phyloP scores from a whole-genome alignment of 2,797 vertebrate species.

The Lagorchestes hirsutus region DNA sequence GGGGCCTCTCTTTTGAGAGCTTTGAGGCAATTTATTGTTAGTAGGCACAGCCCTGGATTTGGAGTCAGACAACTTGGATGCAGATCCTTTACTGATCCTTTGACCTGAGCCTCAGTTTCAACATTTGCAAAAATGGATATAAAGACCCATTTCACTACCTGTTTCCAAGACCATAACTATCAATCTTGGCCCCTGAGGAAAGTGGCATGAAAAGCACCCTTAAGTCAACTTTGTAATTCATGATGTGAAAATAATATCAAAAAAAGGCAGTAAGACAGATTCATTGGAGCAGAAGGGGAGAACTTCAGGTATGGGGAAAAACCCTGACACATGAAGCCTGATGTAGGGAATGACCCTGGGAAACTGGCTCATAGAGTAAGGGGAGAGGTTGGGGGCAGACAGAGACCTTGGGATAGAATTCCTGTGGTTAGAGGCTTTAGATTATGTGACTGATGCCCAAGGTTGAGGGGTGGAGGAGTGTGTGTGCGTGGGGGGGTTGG shows the following conservation, averaged over 20 bases:
- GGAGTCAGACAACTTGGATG: background rate
- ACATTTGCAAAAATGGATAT: background rate
- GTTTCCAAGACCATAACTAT: background rate
- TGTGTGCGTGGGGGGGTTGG: too few species aligned
- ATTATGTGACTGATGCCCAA: background rate
- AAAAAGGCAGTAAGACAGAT: background rate
- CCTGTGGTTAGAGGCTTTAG: background rate
- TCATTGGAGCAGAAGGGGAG: background rate
- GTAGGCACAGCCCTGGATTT: background rate
- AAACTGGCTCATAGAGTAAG: background rate
- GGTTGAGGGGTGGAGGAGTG: background rate
- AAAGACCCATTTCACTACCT: background rate
- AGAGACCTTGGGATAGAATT: background rate
- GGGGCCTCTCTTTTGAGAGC: background rate
- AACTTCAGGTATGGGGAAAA: background rate
- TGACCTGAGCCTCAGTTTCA: background rate
- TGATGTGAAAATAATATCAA: background rate
- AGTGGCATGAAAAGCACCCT: background rate
- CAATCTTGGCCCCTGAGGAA: background rate
- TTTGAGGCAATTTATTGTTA: background rate
- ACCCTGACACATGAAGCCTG: background rate
- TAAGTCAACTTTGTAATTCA: background rate
- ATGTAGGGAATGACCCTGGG: background rate
- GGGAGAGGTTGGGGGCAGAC: background rate
- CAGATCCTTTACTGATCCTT: background rate